phyloP scores from a whole-genome alignment of 2,888 invertebrate genomes.

The Taphrorychus bicolor region DNA sequence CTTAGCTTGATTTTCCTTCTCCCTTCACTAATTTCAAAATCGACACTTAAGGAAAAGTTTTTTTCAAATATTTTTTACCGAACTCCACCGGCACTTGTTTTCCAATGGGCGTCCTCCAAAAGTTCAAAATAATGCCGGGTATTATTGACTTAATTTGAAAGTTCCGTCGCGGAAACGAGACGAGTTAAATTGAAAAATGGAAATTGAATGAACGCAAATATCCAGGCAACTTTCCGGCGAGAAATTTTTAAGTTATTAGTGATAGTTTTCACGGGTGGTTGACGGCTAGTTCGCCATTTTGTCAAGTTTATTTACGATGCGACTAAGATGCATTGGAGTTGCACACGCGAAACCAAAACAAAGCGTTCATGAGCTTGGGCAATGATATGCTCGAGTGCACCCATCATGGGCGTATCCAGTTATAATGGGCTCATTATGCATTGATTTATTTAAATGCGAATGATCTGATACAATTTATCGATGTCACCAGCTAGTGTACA shows the following conservation, averaged over 20 bases:
- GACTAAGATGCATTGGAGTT: no score
- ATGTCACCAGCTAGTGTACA: background rate
- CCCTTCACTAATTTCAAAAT: no score
- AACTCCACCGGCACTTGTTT: no score
- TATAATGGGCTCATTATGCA: constrained; percentile 13
- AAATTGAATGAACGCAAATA: background rate
- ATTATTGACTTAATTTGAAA: background rate
- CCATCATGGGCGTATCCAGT: background rate
- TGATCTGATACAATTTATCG: constrained; percentile 22
- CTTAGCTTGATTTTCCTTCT: no score
- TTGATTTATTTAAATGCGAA: constrained; percentile 26
- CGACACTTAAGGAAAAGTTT: no score
- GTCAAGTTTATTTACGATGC: no score
- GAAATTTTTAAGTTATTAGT: background rate
- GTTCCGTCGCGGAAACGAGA: background rate
- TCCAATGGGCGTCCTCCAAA: no score
- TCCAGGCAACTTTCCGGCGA: background rate
- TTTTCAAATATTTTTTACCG: no score
- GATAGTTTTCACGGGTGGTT: background rate
- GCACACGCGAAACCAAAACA: background rate
- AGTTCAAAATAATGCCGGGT: background rate
- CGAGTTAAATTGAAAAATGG: background rate
- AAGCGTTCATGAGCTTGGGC: no score
- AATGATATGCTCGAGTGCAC: background rate
- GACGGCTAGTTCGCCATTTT: background rate